Base-by-base conservation (phyloP, 1,140 invertebrate genomes). In the Drosophila burlai region DNA sequence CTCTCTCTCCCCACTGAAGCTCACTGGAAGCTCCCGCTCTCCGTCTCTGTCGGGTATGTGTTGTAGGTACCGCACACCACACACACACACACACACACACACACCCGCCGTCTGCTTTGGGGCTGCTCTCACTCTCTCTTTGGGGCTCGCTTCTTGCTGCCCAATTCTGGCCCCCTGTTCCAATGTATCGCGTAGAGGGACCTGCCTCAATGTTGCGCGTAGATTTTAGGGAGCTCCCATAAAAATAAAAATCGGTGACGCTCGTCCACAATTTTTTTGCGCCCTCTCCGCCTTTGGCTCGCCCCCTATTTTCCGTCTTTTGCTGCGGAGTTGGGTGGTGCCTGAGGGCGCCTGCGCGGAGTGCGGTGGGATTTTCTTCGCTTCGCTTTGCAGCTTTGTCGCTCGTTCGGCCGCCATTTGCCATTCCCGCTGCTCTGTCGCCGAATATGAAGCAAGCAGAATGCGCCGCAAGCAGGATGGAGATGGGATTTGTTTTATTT, bases 181-280 rank as follows among this genome's bases (percentile, higher is more conserved):
- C 24, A 61, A 72, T 76, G 80, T 91, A 91, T 91, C 89, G 84
- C 72, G 83, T 91, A 91, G 89, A 91, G 89, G 89, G 89, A 91
- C 89, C 89, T 91, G 89, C 89, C 89, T 91, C 89, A 91, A 91
- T 84, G 83, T 84, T 90, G 85, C 85, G 85, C 81, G 85, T 85
- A 68, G 50, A 75, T 89, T 67, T 80, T 55, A 78, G 81, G 81
- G 84, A 81, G 81, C 85, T 26, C 67, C 75, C 64, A 64, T 40
- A 29, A 29, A 29, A 50, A 72, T 58, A 86, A 73, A 82, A 77
- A 64, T 83, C 36, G 46, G 61, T 54, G 52, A 61, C 62, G 60
- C 52, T 80, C 45, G 29, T 43, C 43, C 63, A 67, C 68, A 55
- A 55, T 72, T 68, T 80, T 74, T 42, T 47, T 18, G 5, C 4